These are phyloP conservation scores for Polydrusus tereticollis DNA, from an alignment of 2,888 invertebrate species.

Conservation along the genomic window DNA sequence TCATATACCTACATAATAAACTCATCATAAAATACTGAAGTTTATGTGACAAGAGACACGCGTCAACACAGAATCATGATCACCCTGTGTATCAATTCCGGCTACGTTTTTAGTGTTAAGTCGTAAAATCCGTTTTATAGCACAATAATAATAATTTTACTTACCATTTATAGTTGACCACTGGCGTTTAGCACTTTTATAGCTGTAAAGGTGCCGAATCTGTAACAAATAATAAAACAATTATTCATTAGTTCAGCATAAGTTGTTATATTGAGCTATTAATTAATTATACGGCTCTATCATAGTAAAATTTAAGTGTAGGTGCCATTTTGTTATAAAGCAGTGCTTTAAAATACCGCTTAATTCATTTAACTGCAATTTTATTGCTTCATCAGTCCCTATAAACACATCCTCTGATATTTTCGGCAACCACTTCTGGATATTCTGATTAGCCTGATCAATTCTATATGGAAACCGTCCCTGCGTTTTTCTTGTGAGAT, in stretches of 20 bases:
- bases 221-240: constrained; percentile 54
- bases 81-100: constrained; percentile 7
- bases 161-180: constrained; percentile 54
- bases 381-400: too few relatives aligned
- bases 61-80: neutral
- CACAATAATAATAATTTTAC: constrained; percentile 57
- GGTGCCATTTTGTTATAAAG: too few relatives aligned
- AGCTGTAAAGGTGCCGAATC: constrained; percentile 44
- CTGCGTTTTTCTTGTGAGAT: too few relatives aligned
- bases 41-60: neutral
- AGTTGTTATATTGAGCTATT: constrained; percentile 1
- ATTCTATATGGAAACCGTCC: too few relatives aligned
- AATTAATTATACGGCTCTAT: neutral
- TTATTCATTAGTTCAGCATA: constrained; percentile 8
- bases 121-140: constrained; percentile 60
- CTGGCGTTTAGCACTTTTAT: constrained; percentile 32
- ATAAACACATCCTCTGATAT: too few relatives aligned
- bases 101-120: constrained; percentile 39
- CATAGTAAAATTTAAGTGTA: neutral
- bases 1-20: too few relatives aligned
- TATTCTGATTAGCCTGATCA: too few relatives aligned
- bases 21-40: neutral
- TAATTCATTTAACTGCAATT: neutral
- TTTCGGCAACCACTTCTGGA: too few relatives aligned
- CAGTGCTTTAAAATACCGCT: too few relatives aligned